Conservation (phyloP, 1,140 invertebrate species). For the Colletes gigas region DNA sequence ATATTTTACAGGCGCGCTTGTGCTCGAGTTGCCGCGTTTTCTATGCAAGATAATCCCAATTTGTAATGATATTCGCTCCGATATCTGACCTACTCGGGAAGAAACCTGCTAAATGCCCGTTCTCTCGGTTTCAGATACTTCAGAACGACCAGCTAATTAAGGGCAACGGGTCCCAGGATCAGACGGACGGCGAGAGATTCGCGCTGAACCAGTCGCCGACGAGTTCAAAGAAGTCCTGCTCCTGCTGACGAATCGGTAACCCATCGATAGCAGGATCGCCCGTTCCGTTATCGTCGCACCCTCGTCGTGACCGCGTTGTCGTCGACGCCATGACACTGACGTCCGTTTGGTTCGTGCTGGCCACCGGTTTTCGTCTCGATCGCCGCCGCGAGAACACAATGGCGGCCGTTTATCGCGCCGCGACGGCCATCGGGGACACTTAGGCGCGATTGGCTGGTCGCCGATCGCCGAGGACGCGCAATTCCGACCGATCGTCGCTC, state of each 20-base stretch:
- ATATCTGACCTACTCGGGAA: no score
- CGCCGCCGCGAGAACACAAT: neutral
- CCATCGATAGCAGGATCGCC: conserved; percentile 28
- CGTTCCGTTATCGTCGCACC: conserved; percentile 21
- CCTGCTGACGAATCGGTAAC: conserved; percentile 82
- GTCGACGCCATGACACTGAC: conserved; percentile 42
- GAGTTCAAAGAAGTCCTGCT: conserved; percentile 82
- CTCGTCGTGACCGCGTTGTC: conserved; percentile 21
- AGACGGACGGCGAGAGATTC: conserved; percentile 84
- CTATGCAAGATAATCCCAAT: no score
- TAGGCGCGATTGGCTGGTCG: no score
- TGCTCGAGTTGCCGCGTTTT: no score
- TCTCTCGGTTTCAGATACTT: conserved; percentile 82
- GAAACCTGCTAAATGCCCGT: neutral
- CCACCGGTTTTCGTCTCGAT: neutral
- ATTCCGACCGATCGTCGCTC: neutral
- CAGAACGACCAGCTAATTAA: conserved; percentile 86
- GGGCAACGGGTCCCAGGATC: conserved; percentile 82
- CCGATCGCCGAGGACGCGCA: neutral
- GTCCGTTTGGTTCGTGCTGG: neutral
- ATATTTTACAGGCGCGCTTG: no score
- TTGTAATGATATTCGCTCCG: no score
- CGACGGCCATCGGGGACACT: neutral
- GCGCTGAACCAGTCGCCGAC: conserved; percentile 83
- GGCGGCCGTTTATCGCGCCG: neutral